Evolutionary conservation across 2,888 invertebrate species (phyloP).

Genomic region (Creontiades dilutus): DNA sequence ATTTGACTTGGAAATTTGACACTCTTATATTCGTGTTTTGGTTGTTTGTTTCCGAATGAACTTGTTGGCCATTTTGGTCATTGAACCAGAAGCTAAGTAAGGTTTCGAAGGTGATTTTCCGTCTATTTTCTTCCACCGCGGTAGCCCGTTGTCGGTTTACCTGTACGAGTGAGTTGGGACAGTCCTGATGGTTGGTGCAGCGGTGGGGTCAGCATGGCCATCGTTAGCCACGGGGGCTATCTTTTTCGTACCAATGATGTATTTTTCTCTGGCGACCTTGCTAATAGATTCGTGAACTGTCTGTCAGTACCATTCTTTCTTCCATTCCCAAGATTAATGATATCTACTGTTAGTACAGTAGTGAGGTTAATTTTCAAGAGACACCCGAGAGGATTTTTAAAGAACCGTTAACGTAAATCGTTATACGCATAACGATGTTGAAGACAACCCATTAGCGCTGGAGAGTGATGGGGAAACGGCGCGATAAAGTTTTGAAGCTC

Average conservation of each 20-base stretch:
- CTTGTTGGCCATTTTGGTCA: background rate
- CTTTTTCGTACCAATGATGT: too few species aligned
- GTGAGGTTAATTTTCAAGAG: background rate
- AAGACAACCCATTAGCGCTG: slow-evolving; percentile 14
- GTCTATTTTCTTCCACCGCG: background rate
- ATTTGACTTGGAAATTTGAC: too few species aligned
- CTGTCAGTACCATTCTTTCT: too few species aligned
- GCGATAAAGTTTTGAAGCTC: slow-evolving; percentile 10
- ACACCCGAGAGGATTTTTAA: background rate
- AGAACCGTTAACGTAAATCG: background rate
- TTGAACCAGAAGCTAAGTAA: background rate
- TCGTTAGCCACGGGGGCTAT: too few species aligned
- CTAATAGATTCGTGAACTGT: too few species aligned
- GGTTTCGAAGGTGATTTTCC: background rate
- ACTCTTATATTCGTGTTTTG: too few species aligned
- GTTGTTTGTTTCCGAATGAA: too few species aligned
- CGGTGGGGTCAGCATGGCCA: too few species aligned
- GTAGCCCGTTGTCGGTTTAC: background rate
- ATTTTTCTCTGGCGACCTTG: too few species aligned
- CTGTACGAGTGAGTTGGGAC: background rate
- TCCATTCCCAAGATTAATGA: too few species aligned
- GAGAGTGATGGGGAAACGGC: background rate
- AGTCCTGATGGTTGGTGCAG: too few species aligned
- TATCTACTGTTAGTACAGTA: too few species aligned
- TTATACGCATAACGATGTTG: background rate